Base-by-base conservation (phyloP, 2,113 vertebrate genomes). In the Himantopus leucocephalus region DNA sequence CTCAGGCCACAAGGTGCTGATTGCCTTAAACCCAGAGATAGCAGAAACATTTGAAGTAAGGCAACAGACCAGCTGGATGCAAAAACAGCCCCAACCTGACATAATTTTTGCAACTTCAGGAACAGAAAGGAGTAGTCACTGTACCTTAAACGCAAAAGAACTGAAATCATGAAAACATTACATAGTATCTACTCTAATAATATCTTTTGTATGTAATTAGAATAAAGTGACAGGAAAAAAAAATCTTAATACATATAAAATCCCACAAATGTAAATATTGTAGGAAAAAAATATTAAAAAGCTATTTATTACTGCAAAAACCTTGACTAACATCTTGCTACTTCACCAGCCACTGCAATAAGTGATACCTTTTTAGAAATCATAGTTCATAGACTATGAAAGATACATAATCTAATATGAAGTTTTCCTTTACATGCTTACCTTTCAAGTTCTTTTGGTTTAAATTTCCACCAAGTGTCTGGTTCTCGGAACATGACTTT, bases 381-480 rank as follows among this genome's bases (percentile, higher is more conserved):
- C 30, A n/a, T 21, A 78, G n/a, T 26, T 71, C 48, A 50, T 15
- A 58, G 43, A 78, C 59, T 30, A 17, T 70, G n/a, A 68, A 85
- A 67, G 14, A 43, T 18, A 67, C 2, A 73, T 18, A 35, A 45
- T 34, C 43, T 53, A 66, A 32, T 26, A 56, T 3, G 10, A 53
- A 30, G 67, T 39, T 75, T 66, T 93, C 70, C 26, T 76, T 84
- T 76, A 64, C 20, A n/a, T 50, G 58, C 96, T 98, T 98, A 99
- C 99, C 98, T 99, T 98, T 99, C 98, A 96, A 99, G 98, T 93
- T 99, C 99, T 98, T 98, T 98, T 60, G 99, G 99, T 95, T 99
- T 99, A 97, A 98, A 98, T 94, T 98, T 99, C 99, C 99, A 99
- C 99, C 99, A 99, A 37, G 99, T 99, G 85, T 99, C 99, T 26